A percentile compares a stretch with the other conserved stretches of the same genome.
These are phyloP conservation scores for Calephelis virginiensis DNA, from an alignment of 1,140 invertebrate species.

Conservation along the genomic window DNA sequence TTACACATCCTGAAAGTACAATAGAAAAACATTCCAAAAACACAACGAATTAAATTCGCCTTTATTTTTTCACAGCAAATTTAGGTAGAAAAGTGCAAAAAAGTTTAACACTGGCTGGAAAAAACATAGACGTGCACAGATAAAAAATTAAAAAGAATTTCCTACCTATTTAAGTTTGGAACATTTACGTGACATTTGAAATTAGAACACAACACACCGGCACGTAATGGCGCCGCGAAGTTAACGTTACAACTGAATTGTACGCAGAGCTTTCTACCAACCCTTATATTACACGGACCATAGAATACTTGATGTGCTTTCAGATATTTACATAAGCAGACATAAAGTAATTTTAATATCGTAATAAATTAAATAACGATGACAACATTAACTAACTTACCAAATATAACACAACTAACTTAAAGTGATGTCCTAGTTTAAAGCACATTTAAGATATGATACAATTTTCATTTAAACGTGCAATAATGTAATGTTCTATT, in stretches of 20 bases:
- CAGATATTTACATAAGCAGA: not conserved
- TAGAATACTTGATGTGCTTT: not conserved
- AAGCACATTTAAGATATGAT: too few relatives aligned
- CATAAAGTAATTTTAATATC: not conserved
- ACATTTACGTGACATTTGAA: constrained; percentile 15
- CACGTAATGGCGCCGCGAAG: constrained; percentile 15
- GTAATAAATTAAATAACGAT: too few relatives aligned
- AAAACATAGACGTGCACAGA: not conserved
- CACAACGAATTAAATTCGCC: not conserved
- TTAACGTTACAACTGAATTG: constrained; percentile 14
- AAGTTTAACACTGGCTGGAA: not conserved
- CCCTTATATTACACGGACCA: constrained; percentile 10
- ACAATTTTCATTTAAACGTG: too few relatives aligned
- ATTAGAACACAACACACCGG: constrained; percentile 10
- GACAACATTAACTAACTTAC: too few relatives aligned
- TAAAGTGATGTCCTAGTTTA: too few relatives aligned
- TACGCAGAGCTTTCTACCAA: constrained; percentile 6
- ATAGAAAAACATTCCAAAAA: not conserved
- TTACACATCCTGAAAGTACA: not conserved
- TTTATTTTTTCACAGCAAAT: not conserved
- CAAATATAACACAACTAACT: too few relatives aligned
- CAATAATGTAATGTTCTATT: too few relatives aligned
- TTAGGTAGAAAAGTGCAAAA: not conserved
- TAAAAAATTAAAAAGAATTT: constrained; percentile 5
- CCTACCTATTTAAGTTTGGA: constrained; percentile 11